These are phyloP conservation scores for Delphinus delphis DNA, from an alignment of 2,113 vertebrate genomes.

Conservation along the genomic window DNA sequence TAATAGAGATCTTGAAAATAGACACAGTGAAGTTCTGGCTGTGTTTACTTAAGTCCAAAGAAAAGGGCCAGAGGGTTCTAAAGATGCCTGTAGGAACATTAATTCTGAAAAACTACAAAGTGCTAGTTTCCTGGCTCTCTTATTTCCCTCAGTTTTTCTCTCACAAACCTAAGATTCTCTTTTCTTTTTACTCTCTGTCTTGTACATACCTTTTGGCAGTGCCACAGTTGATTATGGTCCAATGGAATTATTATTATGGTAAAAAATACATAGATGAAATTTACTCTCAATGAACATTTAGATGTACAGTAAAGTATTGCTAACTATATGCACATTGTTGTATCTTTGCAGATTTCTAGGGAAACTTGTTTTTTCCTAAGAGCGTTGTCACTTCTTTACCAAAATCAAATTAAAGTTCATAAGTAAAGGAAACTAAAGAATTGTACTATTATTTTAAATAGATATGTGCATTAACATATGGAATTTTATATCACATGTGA, in stretches of 20 bases:
- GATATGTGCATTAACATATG: neutral
- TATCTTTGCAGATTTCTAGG: neutral
- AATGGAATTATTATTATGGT: neutral
- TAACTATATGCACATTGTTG: neutral
- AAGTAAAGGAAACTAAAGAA: neutral
- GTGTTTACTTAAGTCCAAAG: neutral
- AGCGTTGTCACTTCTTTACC: neutral
- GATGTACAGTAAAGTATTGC: neutral
- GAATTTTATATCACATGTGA: conserved; percentile 48
- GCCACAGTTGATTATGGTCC: neutral
- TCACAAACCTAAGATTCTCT: neutral
- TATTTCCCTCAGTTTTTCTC: neutral
- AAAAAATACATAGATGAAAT: neutral
- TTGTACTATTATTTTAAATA: neutral
- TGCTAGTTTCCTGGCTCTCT: neutral
- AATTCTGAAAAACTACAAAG: neutral
- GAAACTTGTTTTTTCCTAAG: neutral
- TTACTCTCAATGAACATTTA: neutral
- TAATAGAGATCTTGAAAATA: neutral
- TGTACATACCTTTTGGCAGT: neutral
- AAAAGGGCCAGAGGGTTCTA: neutral
- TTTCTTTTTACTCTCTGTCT: neutral
- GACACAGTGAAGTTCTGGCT: neutral
- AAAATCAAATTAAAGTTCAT: neutral
- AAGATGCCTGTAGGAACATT: neutral